A percentile compares a stretch with the other conserved stretches of the same genome.
phyloP scores from a whole-genome alignment of 2,113 vertebrate species.

The Cisticola juncidis region DNA sequence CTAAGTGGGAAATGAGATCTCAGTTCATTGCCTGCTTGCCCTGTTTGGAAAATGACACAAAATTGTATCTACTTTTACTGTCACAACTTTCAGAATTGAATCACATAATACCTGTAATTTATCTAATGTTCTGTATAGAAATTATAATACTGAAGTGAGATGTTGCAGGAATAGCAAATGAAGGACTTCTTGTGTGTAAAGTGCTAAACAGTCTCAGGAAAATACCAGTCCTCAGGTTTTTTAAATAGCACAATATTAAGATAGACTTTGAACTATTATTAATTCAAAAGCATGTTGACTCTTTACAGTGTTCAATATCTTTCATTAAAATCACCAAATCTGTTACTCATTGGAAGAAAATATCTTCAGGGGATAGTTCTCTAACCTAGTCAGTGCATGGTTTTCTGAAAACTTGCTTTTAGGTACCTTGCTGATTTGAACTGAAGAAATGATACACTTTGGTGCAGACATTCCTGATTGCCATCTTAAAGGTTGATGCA shows the following conservation, averaged over 20 bases:
- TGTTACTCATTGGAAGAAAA: not conserved
- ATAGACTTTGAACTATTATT: not conserved
- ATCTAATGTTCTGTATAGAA: not conserved
- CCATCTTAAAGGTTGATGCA: not conserved
- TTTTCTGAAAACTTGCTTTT: not conserved
- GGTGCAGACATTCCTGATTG: not conserved
- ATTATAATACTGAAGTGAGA: not conserved
- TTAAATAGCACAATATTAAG: not conserved
- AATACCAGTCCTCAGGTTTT: not conserved
- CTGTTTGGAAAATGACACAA: not conserved
- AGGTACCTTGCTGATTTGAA: not conserved
- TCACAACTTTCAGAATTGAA: not conserved
- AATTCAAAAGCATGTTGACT: not conserved
- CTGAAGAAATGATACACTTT: not conserved
- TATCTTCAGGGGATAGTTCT: not conserved
- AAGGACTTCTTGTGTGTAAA: not conserved
- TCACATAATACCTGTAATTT: not conserved
- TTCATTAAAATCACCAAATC: not conserved
- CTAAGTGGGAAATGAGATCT: conserved; percentile 49
- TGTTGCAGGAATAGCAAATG: not conserved
- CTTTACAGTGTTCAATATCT: not conserved
- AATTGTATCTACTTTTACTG: not conserved
- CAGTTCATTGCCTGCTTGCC: conserved; percentile 10
- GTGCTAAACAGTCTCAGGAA: not conserved
- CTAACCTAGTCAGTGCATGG: rapidly evolving